Evolutionary conservation across 2,888 invertebrate genomes (phyloP), one percentile per base, ranked within the genome.

Genomic region (Tinea trinotella): DNA sequence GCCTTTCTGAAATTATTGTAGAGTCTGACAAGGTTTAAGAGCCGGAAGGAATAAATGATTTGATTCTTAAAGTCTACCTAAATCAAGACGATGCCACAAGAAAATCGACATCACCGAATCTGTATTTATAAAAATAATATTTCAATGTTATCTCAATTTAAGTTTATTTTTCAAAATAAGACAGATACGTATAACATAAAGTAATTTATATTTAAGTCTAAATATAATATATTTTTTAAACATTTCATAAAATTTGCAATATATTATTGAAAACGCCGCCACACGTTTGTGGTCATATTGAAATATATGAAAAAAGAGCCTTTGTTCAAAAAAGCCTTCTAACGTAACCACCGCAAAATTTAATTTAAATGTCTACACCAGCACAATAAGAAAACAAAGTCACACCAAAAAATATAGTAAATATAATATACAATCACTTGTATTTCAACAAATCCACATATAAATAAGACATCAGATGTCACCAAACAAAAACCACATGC

Each of bases 401-500:
- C n/a, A n/a, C n/a, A n/a, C n/a, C n/a, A n/a, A n/a, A n/a, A n/a
- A n/a, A n/a, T 30, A 7, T 7, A 22, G 30, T 30, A 2, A 30
- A n/a, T 30, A 30, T 30, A 30, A 10, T 4, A 30, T 4, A 30
- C 3, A 10, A 7, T 30, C 30, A 30, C 10, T 48, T 48, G 48
- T 48, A n/a, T 48, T 48, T 48, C 48, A 20, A 15, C 13, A 40
- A 40, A 40, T 40, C 40, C 7, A 40, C 2, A 40, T n/a, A 40
- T 7, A 15, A 12, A 15, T 40, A 40, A 40, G 30, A 30, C 30
- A n/a, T 40, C 40, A 50, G 24, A 50, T 50, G 50, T 50, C 30
- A 50, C 46, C 35, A 17, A 17, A 35, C 1, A 15, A 52, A 15
- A 52, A 35, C 7, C 12, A 20, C 44, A 24, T 19, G 18, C 19